Conservation (phyloP, 2,113 vertebrate genomes). For the Erythrolamprus reginae region DNA sequence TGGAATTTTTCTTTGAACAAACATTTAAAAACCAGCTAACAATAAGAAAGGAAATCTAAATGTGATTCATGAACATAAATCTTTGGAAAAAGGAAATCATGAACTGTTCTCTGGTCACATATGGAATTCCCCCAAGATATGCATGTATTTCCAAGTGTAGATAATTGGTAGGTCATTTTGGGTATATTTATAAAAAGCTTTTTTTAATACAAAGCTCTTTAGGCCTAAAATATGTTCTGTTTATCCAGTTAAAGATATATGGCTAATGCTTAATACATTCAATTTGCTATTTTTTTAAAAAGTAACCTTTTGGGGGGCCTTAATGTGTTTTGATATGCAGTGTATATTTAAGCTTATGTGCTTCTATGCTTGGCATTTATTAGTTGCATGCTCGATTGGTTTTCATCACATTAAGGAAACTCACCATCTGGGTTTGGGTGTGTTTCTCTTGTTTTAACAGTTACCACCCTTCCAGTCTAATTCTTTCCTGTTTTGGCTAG, state of each 20-base stretch:
- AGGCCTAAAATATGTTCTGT: not conserved
- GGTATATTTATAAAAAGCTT: not conserved
- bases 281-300: not conserved
- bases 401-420: slow-evolving; percentile 1
- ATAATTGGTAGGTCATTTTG: not conserved
- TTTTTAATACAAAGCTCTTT: not conserved
- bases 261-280: not conserved
- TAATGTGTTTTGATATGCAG: not conserved
- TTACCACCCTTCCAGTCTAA: slow-evolving; percentile 20
- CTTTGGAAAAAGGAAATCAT: not conserved
- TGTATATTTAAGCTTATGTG: not conserved
- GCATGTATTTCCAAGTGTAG: not conserved
- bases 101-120: not conserved
- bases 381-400: not conserved
- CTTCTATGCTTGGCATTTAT: slow-evolving; percentile 2
- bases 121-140: not conserved
- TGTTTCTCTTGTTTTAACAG: slow-evolving; percentile 16
- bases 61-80: not conserved
- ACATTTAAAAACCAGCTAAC: not conserved
- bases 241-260: not conserved
- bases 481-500: slow-evolving; percentile 17
- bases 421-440: not conserved
- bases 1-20: not conserved
- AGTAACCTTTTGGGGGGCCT: not conserved
- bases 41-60: not conserved